phyloP scores from a whole-genome alignment of 2,113 vertebrate genomes.

The Heterotilapia buettikoferi region DNA sequence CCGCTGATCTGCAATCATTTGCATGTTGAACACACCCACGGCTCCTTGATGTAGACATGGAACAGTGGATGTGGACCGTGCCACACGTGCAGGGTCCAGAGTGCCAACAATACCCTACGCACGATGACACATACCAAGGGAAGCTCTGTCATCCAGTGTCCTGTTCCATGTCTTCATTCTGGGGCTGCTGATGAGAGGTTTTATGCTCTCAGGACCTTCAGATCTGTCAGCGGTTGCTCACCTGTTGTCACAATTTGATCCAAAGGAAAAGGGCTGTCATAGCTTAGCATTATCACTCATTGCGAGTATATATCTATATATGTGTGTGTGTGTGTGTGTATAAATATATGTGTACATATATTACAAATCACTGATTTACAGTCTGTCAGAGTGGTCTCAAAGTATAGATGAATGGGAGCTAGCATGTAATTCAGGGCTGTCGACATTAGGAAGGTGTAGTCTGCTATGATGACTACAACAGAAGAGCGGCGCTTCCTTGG shows the following conservation, averaged over 20 bases:
- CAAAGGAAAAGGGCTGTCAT: not conserved
- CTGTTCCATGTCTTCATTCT: conserved; percentile 47
- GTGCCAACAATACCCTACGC: conserved; percentile 3
- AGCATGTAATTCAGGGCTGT: not conserved
- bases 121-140: conserved; percentile 2
- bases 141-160: conserved; percentile 40
- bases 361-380: not conserved
- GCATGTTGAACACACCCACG: conserved; percentile 43
- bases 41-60: conserved; percentile 36
- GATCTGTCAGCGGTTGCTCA: conserved; percentile 26
- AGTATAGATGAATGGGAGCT: not conserved
- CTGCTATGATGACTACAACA: not conserved
- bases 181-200: conserved; percentile 28
- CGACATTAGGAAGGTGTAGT: not conserved
- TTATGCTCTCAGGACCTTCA: conserved; percentile 21
- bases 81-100: conserved; percentile 26
- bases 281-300: not conserved
- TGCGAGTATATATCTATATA: not conserved
- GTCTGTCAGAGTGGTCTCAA: not conserved
- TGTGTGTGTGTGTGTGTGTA: not conserved
- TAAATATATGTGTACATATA: not conserved
- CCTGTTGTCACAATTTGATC: conserved; percentile 24
- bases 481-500: not conserved
- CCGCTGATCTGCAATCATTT: conserved; percentile 34
- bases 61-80: conserved; percentile 21